Conservation (phyloP, 2,888 invertebrate genomes). For the Drosophila infuscata region DNA sequence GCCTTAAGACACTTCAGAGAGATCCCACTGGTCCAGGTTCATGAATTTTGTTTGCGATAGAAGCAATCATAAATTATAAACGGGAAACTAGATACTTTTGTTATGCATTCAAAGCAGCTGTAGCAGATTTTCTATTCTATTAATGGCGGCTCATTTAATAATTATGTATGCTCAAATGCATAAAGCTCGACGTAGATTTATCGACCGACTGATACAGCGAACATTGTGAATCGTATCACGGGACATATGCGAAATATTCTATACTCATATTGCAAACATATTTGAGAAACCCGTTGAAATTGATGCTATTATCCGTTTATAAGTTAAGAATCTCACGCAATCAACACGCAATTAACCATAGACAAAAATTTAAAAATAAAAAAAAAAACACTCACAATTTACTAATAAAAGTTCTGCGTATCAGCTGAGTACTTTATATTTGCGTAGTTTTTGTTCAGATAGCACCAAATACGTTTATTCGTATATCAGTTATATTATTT, state of each 20-base stretch:
- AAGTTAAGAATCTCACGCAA: slow-evolving; percentile 21
- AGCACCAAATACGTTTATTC: slow-evolving; percentile 5
- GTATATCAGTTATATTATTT: slow-evolving; percentile 20
- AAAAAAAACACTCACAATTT: slow-evolving; percentile 22
- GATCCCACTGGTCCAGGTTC: background rate
- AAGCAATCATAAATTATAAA: background rate
- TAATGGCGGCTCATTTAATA: slow-evolving; percentile 21
- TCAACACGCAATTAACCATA: slow-evolving; percentile 15
- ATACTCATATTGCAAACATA: background rate
- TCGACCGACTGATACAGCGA: slow-evolving; percentile 42
- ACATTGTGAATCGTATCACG: slow-evolving; percentile 39
- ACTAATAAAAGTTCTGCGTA: slow-evolving; percentile 8
- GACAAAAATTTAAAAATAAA: background rate
- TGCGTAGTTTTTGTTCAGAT: slow-evolving; percentile 7
- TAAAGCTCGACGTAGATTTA: slow-evolving; percentile 39
- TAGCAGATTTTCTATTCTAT: background rate
- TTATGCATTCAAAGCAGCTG: slow-evolving; percentile 1
- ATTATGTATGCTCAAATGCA: slow-evolving; percentile 41
- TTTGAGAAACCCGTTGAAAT: background rate
- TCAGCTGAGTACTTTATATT: slow-evolving; percentile 1
- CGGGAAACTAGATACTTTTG: background rate
- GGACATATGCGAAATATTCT: slow-evolving; percentile 57
- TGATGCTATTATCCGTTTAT: slow-evolving; percentile 15
- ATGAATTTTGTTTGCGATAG: background rate
- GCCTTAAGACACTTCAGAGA: background rate